Base-by-base conservation (phyloP, 2,113 vertebrate species). In the Notarius lentiginosus region DNA sequence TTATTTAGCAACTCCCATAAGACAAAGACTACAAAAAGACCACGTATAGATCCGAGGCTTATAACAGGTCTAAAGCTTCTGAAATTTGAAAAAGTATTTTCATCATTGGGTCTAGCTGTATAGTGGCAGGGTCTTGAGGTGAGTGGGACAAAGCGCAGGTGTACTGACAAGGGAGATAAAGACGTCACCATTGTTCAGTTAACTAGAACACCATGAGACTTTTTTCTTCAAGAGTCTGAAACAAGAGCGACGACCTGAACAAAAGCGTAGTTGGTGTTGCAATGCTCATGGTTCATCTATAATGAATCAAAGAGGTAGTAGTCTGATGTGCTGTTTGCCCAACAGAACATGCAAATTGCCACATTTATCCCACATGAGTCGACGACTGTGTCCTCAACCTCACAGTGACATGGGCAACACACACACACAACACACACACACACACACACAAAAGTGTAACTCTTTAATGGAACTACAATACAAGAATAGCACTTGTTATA, bases 201-300 rank as follows among this genome's bases (percentile, higher is more conserved):
- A 90, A 90, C 87, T 90, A 86, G 85, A 90, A 90, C 87, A 88
- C 81, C 72, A 49, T 60, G 27, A 87, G 85, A 63, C 77, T 73
- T 87, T 86, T 75, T 85, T 83, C 61, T 88, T 84, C 70, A 85
- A 82, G 77, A 27, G 66, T 68, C 79, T 84, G 94, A 94, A 95
- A 95, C 91, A 77, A 91, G 94, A 95, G 93, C 91, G 90, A 90
- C 90, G 89, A 87, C 90, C 88, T 90, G 89, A 92, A 95, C 94
- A 95, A 95, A 95, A 89, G 91, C 49, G 89, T 87, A 92, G 88
- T 91, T 93, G 85, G 70, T 94, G 94, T 93, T 93, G 92, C 92
- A 92, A 91, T 91, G 92, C 92, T 90, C 93, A 93, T 93, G 93
- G 89, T 92, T 95, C 93, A 94, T 95, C 91, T 92, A 95, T 95